These are phyloP conservation scores for Cyclophora albipunctata DNA, from an alignment of 2,888 invertebrate genomes.

Conservation along the genomic window DNA sequence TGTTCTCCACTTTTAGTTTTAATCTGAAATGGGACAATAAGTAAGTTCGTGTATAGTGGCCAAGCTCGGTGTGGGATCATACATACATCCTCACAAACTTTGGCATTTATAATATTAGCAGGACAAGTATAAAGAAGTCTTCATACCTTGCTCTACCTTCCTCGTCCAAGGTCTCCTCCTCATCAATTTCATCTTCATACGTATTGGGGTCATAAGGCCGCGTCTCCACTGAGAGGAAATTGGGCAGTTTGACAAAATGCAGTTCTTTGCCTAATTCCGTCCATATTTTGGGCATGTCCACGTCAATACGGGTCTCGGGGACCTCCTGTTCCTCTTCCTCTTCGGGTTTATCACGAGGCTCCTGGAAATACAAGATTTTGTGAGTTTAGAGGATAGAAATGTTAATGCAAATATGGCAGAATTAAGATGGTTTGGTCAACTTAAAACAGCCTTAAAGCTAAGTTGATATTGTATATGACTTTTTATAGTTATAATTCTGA, in stretches of 20 bases:
- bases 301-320: conserved; percentile 96
- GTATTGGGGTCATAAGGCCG: conserved; percentile 95
- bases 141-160: conserved; percentile 90
- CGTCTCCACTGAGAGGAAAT: conserved; percentile 98
- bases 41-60: not conserved
- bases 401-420: too few species aligned
- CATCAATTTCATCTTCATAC: conserved; percentile 99
- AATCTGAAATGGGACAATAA: conserved; percentile 68
- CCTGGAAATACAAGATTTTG: conserved; percentile 24
- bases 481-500: too few species aligned
- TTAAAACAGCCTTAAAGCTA: too few species aligned
- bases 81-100: not conserved
- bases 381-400: not conserved
- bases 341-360: conserved; percentile 76
- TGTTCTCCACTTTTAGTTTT: conserved; percentile 97
- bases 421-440: too few species aligned
- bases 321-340: conserved; percentile 86
- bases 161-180: conserved; percentile 97
- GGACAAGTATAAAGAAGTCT: not conserved
- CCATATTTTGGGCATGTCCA: conserved; percentile 96
- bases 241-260: conserved; percentile 97
- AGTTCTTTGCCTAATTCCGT: conserved; percentile 94
- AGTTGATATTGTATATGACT: too few species aligned
- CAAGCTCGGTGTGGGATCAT: too few species aligned
- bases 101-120: not conserved